Conservation (phyloP, 2,888 invertebrate genomes). For the Amphipoea oculea region DNA sequence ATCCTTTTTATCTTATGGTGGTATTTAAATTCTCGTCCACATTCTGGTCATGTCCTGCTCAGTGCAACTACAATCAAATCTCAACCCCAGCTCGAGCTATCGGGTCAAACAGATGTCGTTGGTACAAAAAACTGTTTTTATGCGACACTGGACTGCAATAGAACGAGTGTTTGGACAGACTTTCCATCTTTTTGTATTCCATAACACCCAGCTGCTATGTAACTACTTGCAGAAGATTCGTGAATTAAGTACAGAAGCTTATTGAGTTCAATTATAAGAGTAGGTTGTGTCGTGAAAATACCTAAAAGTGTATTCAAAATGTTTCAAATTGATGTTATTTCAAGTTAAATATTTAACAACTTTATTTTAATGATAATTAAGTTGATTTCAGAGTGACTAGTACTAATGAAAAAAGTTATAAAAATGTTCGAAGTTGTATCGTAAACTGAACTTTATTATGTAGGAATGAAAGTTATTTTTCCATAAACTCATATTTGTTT, state of each 20-base stretch:
- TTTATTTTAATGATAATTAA: no score
- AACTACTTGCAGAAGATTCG: not conserved
- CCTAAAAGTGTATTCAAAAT: no score
- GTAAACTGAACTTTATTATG: no score
- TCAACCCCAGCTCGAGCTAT: not conserved
- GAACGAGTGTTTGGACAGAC: not conserved
- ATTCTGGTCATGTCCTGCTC: constrained; percentile 12
- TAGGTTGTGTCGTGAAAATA: constrained; percentile 30
- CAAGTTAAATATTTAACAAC: no score
- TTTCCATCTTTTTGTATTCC: not conserved
- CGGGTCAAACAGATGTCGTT: not conserved
- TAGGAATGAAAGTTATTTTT: no score
- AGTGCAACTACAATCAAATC: constrained; percentile 24
- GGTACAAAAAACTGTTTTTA: not conserved
- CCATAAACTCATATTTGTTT: no score
- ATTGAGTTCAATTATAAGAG: constrained; percentile 42
- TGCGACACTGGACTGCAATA: not conserved
- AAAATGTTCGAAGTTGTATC: no score
- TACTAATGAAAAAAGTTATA: no score
- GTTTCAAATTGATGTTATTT: no score
- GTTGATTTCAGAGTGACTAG: no score
- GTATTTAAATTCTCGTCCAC: constrained; percentile 2
- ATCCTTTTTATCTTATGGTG: not conserved
- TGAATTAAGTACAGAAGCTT: constrained; percentile 34
- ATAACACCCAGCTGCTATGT: not conserved